A percentile compares a stretch with the other conserved stretches of the same genome.
Evolutionary conservation across 2,797 vertebrate genomes (phyloP).

Genomic region (Momotus momota): DNA sequence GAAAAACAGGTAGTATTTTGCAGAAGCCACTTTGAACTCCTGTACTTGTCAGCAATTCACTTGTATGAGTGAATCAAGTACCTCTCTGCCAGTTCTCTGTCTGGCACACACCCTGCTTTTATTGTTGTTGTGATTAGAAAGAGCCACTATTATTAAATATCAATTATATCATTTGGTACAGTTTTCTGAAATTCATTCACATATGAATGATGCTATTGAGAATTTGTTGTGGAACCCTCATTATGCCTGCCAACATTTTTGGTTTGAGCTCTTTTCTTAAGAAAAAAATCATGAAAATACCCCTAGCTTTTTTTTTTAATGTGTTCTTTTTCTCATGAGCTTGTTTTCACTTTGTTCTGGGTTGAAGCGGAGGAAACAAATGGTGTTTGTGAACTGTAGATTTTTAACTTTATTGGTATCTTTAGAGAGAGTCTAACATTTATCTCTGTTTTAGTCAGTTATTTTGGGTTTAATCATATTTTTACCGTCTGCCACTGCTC

Average conservation of each 20-base stretch:
- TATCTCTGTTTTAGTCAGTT: neutral
- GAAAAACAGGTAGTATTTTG: neutral
- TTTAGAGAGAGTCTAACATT: neutral
- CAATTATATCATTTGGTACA: conserved; percentile 22
- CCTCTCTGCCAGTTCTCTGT: neutral
- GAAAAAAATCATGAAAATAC: neutral
- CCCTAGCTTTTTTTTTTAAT: neutral
- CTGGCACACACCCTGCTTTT: conserved; percentile 40
- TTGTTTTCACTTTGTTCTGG: neutral
- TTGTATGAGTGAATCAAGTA: conserved; percentile 23
- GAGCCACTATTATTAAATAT: conserved; percentile 20
- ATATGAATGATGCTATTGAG: conserved; percentile 3
- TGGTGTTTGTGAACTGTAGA: neutral
- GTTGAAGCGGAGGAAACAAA: conserved; percentile 12
- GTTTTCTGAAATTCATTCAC: conserved; percentile 24
- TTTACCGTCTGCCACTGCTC: neutral
- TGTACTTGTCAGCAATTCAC: neutral
- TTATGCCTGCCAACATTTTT: conserved; percentile 25
- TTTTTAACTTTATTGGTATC: neutral
- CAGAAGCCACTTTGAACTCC: neutral
- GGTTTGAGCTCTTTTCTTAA: neutral
- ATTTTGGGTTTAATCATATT: neutral
- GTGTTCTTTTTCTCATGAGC: neutral
- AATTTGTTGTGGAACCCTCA: neutral
- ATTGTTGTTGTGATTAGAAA: conserved; percentile 51